Base-by-base conservation (phyloP, 2,797 vertebrate genomes). In the Sus cebifrons region DNA sequence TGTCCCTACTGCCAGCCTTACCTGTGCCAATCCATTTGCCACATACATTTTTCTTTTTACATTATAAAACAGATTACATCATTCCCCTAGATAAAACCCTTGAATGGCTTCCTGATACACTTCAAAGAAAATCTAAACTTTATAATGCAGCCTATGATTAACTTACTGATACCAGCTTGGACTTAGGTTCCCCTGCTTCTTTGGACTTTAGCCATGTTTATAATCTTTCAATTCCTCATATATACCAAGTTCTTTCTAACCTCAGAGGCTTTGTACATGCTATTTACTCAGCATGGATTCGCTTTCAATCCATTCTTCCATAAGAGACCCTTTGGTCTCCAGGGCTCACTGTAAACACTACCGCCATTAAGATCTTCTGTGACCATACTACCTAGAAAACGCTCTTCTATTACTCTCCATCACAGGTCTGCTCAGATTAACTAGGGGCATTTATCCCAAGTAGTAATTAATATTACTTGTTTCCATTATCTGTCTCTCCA, bases 81-180 rank as follows among this genome's bases (percentile, higher is more conserved):
- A 85, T 40, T 74, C 60, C 27, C 40, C 21, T 54, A 49, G 32
- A 73, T 16, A 88, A 89, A 79, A 88, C 6, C 12, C 52, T 85
- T 82, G 5, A 88, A 60, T 65, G 14, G 32, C 70, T 91, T 60
- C 58, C 52, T 32, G 25, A 52, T 36, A 84, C 3, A 85, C 7
- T 85, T 88, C 73, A 77, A 81, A 74, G 74, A 67, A 77, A 71
- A 87, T 87, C 25, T 5, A 77, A 75, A 56, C 60, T 79, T 13
- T 71, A 21, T 21, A 71, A 88, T 7, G n/a, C 7, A 91, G 58
- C 44, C n/a, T 95, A 17, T 89, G 54, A 71, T 27, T 79, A 79
- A 84, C 15, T 78, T 84, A 74, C n/a, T 70, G 32, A 52, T 29
- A 82, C 16, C 64, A 82, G 27, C 86, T 64, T 83, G 77, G 71